Conservation (phyloP, 2,888 invertebrate genomes). For the Nasonia oneida region DNA sequence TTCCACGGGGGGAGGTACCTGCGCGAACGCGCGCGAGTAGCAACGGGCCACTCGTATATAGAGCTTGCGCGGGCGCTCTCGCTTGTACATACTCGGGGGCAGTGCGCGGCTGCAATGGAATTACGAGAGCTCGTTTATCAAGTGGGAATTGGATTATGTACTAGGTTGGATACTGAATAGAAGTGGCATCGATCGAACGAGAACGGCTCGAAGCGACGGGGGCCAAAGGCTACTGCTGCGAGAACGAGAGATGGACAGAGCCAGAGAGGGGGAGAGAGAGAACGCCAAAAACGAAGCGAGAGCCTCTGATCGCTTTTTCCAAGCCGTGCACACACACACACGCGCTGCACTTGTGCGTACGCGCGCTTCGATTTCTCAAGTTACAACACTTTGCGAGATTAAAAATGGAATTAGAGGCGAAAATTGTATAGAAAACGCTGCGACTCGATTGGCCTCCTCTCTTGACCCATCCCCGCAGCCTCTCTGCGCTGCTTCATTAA, state of each 20-base stretch:
- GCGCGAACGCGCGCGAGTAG: background rate
- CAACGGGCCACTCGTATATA: slow-evolving; percentile 17
- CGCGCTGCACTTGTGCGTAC: background rate
- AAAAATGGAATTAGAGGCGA: slow-evolving; percentile 56
- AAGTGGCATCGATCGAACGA: slow-evolving; percentile 63
- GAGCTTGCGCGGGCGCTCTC: background rate
- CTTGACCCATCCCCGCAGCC: background rate
- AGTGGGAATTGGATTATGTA: slow-evolving; percentile 66
- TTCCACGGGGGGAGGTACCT: slow-evolving; percentile 49
- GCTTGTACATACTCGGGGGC: slow-evolving; percentile 51
- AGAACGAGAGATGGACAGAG: slow-evolving; percentile 9
- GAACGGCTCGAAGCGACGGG: slow-evolving; percentile 32
- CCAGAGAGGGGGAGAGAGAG: background rate
- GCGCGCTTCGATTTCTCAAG: slow-evolving; percentile 38
- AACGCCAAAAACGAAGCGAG: slow-evolving; percentile 33
- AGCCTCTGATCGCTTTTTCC: slow-evolving; percentile 49
- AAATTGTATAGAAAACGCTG: slow-evolving; percentile 29
- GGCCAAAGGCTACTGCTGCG: background rate
- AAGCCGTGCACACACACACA: slow-evolving; percentile 9
- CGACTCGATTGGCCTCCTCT: slow-evolving; percentile 20
- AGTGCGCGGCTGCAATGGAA: slow-evolving; percentile 57
- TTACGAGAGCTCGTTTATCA: slow-evolving; percentile 66
- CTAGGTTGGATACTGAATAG: slow-evolving; percentile 63
- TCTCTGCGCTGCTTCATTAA: slow-evolving; percentile 15
- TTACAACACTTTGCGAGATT: slow-evolving; percentile 58